phyloP scores from a whole-genome alignment of 1,140 invertebrate species.

The Calephelis virginiensis region DNA sequence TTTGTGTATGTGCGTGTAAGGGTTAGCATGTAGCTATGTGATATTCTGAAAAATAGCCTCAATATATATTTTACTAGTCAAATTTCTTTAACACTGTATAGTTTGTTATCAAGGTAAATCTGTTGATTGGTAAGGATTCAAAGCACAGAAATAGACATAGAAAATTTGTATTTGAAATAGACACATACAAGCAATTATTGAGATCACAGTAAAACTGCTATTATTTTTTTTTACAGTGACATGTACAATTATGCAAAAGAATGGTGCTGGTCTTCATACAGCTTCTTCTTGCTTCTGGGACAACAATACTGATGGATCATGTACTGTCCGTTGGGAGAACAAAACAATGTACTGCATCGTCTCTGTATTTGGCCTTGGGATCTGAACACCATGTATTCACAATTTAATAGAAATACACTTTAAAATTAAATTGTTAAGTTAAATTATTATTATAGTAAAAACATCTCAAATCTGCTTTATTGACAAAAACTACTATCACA shows the following conservation, averaged over 20 bases:
- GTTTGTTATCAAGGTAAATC: no score
- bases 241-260: constrained; percentile 99
- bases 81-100: no score
- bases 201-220: constrained; percentile 1
- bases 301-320: constrained; percentile 97
- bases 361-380: constrained; percentile 94
- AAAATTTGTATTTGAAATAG: not conserved
- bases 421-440: constrained; percentile 10
- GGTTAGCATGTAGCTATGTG: no score
- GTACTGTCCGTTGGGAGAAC: constrained; percentile 99
- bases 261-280: constrained; percentile 97
- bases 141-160: no score
- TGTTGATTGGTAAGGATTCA: no score
- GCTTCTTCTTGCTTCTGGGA: constrained; percentile 99
- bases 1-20: no score
- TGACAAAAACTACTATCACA: not conserved
- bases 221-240: constrained; percentile 83
- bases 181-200: not conserved
- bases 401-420: not conserved
- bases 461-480: not conserved
- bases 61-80: not conserved
- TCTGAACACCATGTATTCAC: constrained; percentile 73
- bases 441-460: not conserved
- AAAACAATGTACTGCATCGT: constrained; percentile 99
- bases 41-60: not conserved